Evolutionary conservation across 2,888 invertebrate genomes (phyloP), one percentile per base, ranked within the genome.

Genomic region (Glyphotaelius pellucidus): DNA sequence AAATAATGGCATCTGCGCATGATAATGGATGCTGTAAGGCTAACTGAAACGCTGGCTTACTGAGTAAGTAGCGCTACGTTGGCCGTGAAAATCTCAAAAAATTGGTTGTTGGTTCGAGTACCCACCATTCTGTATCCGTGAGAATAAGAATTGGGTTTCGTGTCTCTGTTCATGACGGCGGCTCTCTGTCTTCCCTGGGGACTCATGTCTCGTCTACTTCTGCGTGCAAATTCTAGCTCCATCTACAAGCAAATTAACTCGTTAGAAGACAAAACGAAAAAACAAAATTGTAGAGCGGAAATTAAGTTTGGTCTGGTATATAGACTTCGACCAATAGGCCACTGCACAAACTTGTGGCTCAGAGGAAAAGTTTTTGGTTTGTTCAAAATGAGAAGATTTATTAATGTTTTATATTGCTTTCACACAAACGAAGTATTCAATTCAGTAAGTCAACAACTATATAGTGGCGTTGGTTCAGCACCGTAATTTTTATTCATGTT

Each of bases 141-240:
- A 83, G 93, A 92, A 93, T 94, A 95, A 79, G 94, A 93, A 85
- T 93, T 94, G 91, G 95, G 94, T 93, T 94, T 95, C 85, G 95
- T 95, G 94, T 97, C 97, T 95, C 97, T 96, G 94, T 96, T 96
- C 96, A 97, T 97, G 94, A 97, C 97, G 93, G 97, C 96, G 91
- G 97, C 96, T 94, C 97, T 96, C 94, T 97, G 97, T 94, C 97
- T 96, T 93, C 97, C 97, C 94, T 97, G 97, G 90, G 98, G 98
- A 92, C 98, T 98, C 97, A 98, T 98, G 95, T 98, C 98, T 94
- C 98, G 97, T 94, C 98, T 97, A 94, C 98, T 98, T 94, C 97
- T 97, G 94, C 98, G 97, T 94, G 97, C 97, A 94, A 97, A 97
- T 93, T 96, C 97, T 94, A 96, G 95, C 94, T 97, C 96, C 95